Percentiles rank a stretch among this genome's conserved stretches.
Evolutionary conservation across 2,797 vertebrate genomes (phyloP).

Genomic region (Sphenopsis melanotis): DNA sequence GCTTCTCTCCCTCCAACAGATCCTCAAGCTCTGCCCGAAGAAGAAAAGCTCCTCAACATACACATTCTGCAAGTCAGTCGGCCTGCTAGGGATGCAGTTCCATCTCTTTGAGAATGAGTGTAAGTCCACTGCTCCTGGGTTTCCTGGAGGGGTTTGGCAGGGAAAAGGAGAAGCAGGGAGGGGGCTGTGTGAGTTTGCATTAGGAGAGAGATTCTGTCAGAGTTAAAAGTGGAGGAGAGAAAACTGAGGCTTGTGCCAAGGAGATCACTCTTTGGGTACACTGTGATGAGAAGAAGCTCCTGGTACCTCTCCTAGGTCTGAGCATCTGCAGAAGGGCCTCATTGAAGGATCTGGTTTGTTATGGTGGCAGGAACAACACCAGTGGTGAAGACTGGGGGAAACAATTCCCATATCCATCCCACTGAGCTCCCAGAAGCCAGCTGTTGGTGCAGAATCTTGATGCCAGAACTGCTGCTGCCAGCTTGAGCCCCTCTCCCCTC

Average conservation of each 20-base stretch:
- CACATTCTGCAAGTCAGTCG: slow-evolving; percentile 95
- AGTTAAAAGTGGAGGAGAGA: background rate
- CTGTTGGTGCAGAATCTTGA: background rate
- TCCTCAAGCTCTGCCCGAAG: slow-evolving; percentile 96
- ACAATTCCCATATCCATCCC: background rate
- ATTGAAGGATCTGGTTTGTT: background rate
- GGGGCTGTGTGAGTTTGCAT: background rate
- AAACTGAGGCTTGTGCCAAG: background rate
- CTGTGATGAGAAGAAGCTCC: background rate
- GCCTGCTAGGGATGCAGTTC: slow-evolving; percentile 95
- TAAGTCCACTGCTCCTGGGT: slow-evolving; percentile 70
- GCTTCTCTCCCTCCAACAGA: slow-evolving; percentile 74
- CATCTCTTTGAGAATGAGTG: slow-evolving; percentile 98
- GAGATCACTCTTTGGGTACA: background rate
- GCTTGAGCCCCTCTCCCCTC: background rate
- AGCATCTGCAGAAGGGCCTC: background rate
- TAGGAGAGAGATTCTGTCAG: background rate
- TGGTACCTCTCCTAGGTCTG: background rate
- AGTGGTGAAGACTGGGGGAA: background rate
- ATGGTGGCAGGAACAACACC: background rate
- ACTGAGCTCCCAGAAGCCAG: background rate
- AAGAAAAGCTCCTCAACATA: slow-evolving; percentile 97
- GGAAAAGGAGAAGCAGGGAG: background rate
- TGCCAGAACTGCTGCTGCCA: background rate
- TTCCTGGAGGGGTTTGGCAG: background rate